Conservation (phyloP, 2,113 vertebrate species). For the Catagonus wagneri region DNA sequence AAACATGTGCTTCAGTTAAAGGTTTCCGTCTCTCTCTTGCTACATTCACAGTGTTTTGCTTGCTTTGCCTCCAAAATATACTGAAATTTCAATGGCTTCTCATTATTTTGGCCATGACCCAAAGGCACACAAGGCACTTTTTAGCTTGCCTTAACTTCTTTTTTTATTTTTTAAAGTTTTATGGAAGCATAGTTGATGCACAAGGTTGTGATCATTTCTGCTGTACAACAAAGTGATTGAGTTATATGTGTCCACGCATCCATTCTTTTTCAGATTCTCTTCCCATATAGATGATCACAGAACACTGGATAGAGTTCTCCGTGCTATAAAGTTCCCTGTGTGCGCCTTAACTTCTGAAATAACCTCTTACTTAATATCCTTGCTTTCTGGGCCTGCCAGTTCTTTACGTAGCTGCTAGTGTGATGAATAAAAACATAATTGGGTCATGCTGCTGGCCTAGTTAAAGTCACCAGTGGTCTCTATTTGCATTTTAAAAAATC, state of each 20-base stretch:
- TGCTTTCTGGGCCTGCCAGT: background rate
- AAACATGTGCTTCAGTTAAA: background rate
- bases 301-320: too few relatives aligned
- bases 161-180: too few relatives aligned
- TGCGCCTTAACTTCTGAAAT: background rate
- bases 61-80: background rate
- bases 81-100: background rate
- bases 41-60: background rate
- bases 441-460: background rate
- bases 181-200: too few relatives aligned
- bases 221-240: too few relatives aligned
- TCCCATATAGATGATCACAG: too few relatives aligned
- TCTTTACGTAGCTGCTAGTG: background rate
- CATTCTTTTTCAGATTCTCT: too few relatives aligned
- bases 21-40: background rate
- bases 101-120: background rate
- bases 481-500: background rate
- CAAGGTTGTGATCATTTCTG: too few relatives aligned
- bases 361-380: background rate
- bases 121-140: background rate
- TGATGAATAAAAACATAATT: constrained; percentile 1
- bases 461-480: background rate
- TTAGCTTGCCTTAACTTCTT: background rate
- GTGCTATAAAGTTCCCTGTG: too few relatives aligned
- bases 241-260: too few relatives aligned